These are phyloP conservation scores for Drosophila parthenogenetica DNA, from an alignment of 2,888 invertebrate species.

Conservation along the genomic window DNA sequence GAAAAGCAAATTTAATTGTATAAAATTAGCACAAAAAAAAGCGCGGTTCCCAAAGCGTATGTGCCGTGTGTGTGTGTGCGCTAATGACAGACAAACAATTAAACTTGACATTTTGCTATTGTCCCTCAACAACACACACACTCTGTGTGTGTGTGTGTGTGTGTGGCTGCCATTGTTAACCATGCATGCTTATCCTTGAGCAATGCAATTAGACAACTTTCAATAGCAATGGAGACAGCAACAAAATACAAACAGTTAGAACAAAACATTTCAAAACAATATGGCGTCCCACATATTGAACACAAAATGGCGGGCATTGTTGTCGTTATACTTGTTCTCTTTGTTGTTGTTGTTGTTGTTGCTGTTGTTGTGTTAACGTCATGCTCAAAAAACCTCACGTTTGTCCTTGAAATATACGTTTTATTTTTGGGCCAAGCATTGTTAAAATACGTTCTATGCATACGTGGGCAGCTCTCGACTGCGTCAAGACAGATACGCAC, in stretches of 20 bases:
- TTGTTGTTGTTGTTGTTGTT: neutral
- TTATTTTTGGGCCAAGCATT: slow-evolving; percentile 21
- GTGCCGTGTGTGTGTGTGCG: slow-evolving; percentile 36
- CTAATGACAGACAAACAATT: slow-evolving; percentile 77
- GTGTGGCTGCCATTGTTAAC: slow-evolving; percentile 35
- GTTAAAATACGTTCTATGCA: slow-evolving; percentile 16
- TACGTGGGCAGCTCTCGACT: slow-evolving; percentile 17
- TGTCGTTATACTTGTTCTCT: neutral
- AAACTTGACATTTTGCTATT: slow-evolving; percentile 74
- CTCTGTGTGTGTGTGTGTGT: neutral
- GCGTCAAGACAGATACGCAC: slow-evolving; percentile 8
- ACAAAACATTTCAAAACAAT: slow-evolving; percentile 46
- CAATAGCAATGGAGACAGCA: slow-evolving; percentile 33
- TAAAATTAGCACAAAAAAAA: slow-evolving; percentile 66
- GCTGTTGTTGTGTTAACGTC: neutral
- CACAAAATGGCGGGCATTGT: slow-evolving; percentile 45
- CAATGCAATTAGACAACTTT: slow-evolving; percentile 67
- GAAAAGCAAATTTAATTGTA: slow-evolving; percentile 74
- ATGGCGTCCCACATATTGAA: slow-evolving; percentile 48
- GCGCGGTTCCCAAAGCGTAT: slow-evolving; percentile 41
- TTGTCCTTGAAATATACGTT: slow-evolving; percentile 36
- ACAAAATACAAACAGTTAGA: slow-evolving; percentile 27
- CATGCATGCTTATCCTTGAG: slow-evolving; percentile 61
- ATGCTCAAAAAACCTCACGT: slow-evolving; percentile 2
- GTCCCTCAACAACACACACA: slow-evolving; percentile 41